These are phyloP conservation scores for Linurgus olivaceus DNA, from an alignment of 2,797 vertebrate genomes.

Conservation along the genomic window DNA sequence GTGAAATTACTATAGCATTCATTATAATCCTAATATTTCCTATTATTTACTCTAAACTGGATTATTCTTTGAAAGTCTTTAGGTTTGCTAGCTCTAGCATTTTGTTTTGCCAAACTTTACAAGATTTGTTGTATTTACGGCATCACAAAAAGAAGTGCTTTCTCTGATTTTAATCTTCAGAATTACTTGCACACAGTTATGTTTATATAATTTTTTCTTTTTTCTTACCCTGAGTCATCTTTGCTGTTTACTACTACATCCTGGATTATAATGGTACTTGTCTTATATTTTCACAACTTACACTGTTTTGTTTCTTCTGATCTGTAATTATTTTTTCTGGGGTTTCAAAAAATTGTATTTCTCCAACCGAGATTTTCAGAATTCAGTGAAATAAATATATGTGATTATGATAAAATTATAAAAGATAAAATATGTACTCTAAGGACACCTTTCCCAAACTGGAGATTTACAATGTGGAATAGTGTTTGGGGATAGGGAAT, in stretches of 20 bases:
- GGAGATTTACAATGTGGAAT: background rate
- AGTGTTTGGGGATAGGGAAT: rapidly evolving
- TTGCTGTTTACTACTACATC: background rate
- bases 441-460: background rate
- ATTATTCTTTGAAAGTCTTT: background rate
- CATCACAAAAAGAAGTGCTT: background rate
- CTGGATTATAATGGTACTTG: background rate
- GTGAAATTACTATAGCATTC: background rate
- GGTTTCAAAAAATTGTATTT: background rate
- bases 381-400: background rate
- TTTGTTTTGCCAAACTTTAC: background rate
- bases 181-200: background rate
- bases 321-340: background rate
- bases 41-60: background rate
- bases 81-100: background rate
- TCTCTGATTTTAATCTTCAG: background rate
- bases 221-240: background rate
- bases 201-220: background rate
- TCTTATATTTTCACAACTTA: background rate
- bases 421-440: background rate
- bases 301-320: background rate
- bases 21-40: background rate
- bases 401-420: background rate
- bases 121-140: background rate
- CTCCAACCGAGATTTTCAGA: background rate